Evolutionary conservation across 2,113 vertebrate genomes (phyloP).

Genomic region (Anhinga rufa): DNA sequence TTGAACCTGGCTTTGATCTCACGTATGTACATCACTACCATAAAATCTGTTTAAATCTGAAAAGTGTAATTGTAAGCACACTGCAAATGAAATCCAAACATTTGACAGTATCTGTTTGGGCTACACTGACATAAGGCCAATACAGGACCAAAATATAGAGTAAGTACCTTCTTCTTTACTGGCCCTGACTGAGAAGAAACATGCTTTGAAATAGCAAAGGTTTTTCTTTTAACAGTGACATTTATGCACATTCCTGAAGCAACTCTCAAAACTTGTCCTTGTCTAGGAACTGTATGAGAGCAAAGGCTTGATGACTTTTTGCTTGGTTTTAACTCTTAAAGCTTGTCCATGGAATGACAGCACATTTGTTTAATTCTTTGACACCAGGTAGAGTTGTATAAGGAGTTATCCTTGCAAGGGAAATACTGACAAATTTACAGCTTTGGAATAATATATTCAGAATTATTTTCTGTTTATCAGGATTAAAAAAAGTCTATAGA

Average conservation of each 20-base stretch:
- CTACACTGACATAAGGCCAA: not conserved
- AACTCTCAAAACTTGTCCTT: not conserved
- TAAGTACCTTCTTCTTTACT: not conserved
- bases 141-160: not conserved
- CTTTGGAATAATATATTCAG: not conserved
- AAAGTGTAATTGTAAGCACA: not conserved
- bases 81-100: not conserved
- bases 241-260: not conserved
- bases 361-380: not conserved
- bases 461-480: not conserved
- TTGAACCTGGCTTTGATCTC: not conserved
- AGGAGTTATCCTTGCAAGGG: not conserved
- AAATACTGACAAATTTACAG: not conserved
- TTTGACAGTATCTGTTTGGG: not conserved
- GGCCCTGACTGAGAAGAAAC: not conserved
- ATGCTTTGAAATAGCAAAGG: not conserved
- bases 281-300: not conserved
- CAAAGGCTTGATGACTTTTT: not conserved
- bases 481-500: not conserved
- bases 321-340: not conserved
- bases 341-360: not conserved
- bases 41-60: not conserved
- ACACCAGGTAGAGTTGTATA: not conserved
- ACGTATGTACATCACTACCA: too few species aligned
- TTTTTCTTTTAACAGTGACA: not conserved